phyloP scores from a whole-genome alignment of 2,797 vertebrate genomes.

The Forpus xanthops region DNA sequence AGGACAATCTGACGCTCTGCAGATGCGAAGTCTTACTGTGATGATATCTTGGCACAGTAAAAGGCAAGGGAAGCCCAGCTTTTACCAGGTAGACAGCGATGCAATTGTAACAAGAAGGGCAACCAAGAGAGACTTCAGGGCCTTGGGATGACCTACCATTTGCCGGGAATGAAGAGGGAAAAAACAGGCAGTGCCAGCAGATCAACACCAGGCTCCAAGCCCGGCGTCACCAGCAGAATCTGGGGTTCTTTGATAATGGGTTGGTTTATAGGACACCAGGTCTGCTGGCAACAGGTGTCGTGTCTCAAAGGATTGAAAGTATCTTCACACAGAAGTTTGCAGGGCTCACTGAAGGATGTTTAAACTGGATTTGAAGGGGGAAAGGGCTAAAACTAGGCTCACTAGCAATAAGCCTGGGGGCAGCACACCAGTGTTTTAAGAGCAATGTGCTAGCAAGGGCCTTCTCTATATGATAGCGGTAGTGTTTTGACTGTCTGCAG shows the following conservation, averaged over 20 bases:
- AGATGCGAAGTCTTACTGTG: accelerated
- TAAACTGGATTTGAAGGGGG: not conserved
- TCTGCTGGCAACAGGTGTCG: not conserved
- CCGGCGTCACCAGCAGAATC: not conserved
- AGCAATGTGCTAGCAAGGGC: not conserved
- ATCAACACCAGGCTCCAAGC: not conserved
- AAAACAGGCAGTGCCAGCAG: not conserved
- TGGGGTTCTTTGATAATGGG: not conserved
- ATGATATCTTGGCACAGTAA: not conserved
- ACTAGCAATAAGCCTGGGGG: not conserved
- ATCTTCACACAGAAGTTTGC: not conserved
- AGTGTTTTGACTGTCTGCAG: not conserved
- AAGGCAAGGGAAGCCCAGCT: not conserved
- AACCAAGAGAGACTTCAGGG: not conserved
- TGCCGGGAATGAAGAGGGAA: not conserved
- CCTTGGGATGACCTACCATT: not conserved
- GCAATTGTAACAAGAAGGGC: not conserved
- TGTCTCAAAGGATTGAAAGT: not conserved
- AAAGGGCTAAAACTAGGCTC: not conserved
- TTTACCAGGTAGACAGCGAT: too few species aligned
- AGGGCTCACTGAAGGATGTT: not conserved
- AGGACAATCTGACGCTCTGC: accelerated
- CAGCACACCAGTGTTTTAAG: not conserved
- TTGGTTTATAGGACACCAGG: not conserved
- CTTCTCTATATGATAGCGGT: not conserved